Evolutionary conservation across 2,888 invertebrate species (phyloP), one percentile per base, ranked within the genome.

Genomic region (Drosophila pegasa): DNA sequence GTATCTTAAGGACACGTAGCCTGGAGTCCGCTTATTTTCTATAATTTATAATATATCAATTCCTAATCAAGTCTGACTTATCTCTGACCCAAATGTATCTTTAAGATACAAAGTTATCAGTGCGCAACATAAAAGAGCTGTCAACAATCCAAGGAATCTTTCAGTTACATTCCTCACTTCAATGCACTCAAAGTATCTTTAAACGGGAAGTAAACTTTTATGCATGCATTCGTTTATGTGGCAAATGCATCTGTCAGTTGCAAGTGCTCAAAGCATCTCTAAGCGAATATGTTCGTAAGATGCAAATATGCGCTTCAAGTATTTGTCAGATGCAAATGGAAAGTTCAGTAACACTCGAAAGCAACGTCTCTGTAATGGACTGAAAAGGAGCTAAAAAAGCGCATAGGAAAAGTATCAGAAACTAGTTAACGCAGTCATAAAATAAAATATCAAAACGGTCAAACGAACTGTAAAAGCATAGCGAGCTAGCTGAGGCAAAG

Each of bases 171-270:
- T 12, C 1, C 9, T 2, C 5, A 1, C 3, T 6, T 1, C 14
- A 22, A 16, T 2, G 12, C 8, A 5, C n/a, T n/a, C n/a, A 20
- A 47, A n/a, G 35, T 25, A 50, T 50, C 50, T 35, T 27, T n/a
- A 22, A 14, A 33, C 22, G 33, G 29, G 1, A 12, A 27, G 16
- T 9, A 35, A 33, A 35, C 6, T 50, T 29, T n/a, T 6, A 20
- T 0, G 10, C 0, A 20, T n/a, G 45, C 27, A 16, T 45, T 27
- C 12, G 3, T 4, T 29, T 29, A 7, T 18, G 16, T 18, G 29
- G 18, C 47, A 12, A 29, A 18, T 29, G 48, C 48, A 48, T 2
- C 33, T 20, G 31, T 20, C 31, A 48, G 48, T 14, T 48, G 48
- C 48, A 48, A 48, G 3, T 47, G 18, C 20, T 31, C 4, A 6